Base-by-base conservation (phyloP, 2,113 vertebrate genomes). In the Chinchilla lanigera region DNA sequence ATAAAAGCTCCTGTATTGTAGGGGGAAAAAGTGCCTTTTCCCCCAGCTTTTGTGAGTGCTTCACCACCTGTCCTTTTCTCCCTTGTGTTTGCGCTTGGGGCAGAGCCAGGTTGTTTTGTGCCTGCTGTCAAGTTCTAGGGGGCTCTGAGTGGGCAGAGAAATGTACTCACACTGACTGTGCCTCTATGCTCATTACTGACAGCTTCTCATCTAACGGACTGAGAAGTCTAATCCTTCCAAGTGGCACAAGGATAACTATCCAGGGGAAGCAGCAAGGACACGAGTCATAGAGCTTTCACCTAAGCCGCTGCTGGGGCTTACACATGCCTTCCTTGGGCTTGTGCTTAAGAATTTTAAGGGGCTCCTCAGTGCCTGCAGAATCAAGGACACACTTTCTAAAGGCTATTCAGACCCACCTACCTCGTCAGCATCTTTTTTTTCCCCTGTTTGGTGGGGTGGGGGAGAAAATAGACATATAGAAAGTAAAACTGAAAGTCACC, bases 1-100 rank as follows among this genome's bases (percentile, higher is more conserved):
- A 97, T 93, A 97, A 97, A 97, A 96, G 16, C 91, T 97, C 90
- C 52, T 50, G 67, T 89, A 89, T 33, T 89, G 96, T 96, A 80
- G 96, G 19, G 14, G 63, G 41, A 91, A 63, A 38, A 11, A 98
- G 9, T 84, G 58, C 28, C 65, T 91, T 91, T 75, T 16, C 47
- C 60, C 2, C 54, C 14, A 85, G 28, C 14, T 84, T 97, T 90
- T 95, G 30, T 86, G 92, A 96, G 61, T 58, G n/a, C 65, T 96
- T 97, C 9, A 12, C 91, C 1, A 98, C 85, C 96, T 98, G 97
- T 96, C 60, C 33, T 93, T 50, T 4, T 2, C 1, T 24, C 1
- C 3, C 30, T 75, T 44, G 44, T 93, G 90, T 82, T 75, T 82
- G 85, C 85, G 73, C 78, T 93, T 97, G 95, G 97, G 94, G 54